Evolutionary conservation across 35 echinoderm and acorn worm genomes (phyloP), one percentile per base, ranked within the genome.

Genomic region (Strongylocentrotus purpuratus): DNA sequence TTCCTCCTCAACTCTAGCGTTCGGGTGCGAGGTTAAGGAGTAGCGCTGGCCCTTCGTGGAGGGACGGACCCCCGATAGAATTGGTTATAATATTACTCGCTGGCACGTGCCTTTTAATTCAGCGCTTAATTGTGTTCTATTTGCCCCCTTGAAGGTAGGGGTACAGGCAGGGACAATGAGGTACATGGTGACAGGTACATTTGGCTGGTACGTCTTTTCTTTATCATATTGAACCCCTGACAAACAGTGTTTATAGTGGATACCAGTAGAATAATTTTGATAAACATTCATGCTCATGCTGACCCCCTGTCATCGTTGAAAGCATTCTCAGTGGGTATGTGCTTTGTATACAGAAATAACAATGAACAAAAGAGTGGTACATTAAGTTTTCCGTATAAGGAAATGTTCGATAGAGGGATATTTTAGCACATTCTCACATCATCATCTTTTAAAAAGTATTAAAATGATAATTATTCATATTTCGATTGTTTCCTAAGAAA

Each of bases 71-170:
- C 87, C 33, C 32, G 87, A 46, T 28, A 89, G 48, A n/a, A 93
- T 93, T 55, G 91, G 91, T 93, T 93, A 93, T 93, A 93, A 58
- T 93, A 58, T 93, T 93, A 93, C 91, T 93, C 91, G 91, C 91
- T 48, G 46, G 91, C 91, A 58, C 48, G 91, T 58, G 91, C 45
- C 46, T 28, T 93, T 93, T 93, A 93, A 93, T 93, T 93, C 91
- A 93, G 48, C 91, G 46, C 28, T 93, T 93, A 93, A 93, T 93
- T 93, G 91, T 93, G 91, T 93, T 93, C 31, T 93, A 28, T 93
- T 93, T 93, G 91, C 91, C 91, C 47, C 48, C 10, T 22, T 25
- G 48, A 93, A 9, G 45, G 10, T 46, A 14, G 31, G 91, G 91
- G 15, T 20, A 46, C 6, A 4, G n/a, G 3, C 35, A 5, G 91